phyloP scores from a whole-genome alignment of 1,140 invertebrate species.

The Spodoptera frugiperda region DNA sequence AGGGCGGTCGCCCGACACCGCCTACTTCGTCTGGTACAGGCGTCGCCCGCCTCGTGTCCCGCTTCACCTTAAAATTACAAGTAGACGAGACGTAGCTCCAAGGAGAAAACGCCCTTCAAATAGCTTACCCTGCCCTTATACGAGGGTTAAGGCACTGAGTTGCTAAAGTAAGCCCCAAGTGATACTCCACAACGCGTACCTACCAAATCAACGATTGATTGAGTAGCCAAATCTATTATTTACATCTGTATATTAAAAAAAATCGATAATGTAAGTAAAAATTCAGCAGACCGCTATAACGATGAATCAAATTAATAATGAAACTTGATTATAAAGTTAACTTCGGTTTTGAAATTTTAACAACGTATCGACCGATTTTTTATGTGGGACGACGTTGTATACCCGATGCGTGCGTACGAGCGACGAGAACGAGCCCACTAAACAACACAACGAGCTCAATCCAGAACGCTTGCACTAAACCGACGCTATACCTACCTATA shows the following conservation, averaged over 20 bases:
- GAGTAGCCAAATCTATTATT: not conserved
- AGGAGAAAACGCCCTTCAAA: slow-evolving; percentile 75
- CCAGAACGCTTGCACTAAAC: slow-evolving; percentile 56
- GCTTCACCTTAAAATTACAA: slow-evolving; percentile 73
- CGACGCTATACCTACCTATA: slow-evolving; percentile 45
- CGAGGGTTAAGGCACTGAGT: slow-evolving; percentile 25
- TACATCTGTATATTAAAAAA: too few relatives aligned
- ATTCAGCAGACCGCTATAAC: too few relatives aligned
- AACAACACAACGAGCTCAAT: slow-evolving; percentile 52
- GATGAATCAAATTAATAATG: too few relatives aligned
- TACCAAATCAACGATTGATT: not conserved
- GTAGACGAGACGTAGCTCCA: slow-evolving; percentile 62
- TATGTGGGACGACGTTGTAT: slow-evolving; percentile 48
- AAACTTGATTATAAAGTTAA: too few relatives aligned
- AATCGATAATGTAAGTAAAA: too few relatives aligned
- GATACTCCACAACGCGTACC: slow-evolving; percentile 3
- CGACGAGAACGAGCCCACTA: slow-evolving; percentile 58
- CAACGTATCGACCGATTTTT: slow-evolving; percentile 38
- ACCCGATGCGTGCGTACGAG: slow-evolving; percentile 59
- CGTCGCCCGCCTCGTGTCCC: slow-evolving; percentile 80
- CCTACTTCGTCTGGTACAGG: slow-evolving; percentile 85
- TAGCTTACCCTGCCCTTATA: slow-evolving; percentile 48
- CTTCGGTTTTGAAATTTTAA: slow-evolving; percentile 14
- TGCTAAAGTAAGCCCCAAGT: slow-evolving; percentile 6
- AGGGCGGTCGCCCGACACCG: slow-evolving; percentile 82